These are phyloP conservation scores for Stichodactyla mertensii DNA, from an alignment of 64 coral and sea anemone species.

Conservation along the genomic window DNA sequence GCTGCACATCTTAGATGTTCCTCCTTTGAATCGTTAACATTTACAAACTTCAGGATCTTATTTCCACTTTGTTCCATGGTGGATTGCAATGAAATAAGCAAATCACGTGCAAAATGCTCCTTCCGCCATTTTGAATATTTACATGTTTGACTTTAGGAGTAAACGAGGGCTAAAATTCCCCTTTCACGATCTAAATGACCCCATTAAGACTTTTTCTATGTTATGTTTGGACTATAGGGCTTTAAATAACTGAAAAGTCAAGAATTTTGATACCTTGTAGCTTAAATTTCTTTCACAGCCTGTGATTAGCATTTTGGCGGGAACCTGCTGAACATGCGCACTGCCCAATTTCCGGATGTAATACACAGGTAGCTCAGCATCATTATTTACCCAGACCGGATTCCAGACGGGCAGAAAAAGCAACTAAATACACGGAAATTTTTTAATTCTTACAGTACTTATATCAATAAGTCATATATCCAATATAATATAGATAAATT, in stretches of 20 bases:
- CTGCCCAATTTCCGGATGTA: not conserved
- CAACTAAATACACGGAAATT: not conserved
- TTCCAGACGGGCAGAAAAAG: not conserved
- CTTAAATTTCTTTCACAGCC: not conserved
- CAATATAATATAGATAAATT: too few species aligned
- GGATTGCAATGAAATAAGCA: not conserved
- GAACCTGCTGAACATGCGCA: constrained; percentile 73
- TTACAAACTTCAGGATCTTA: constrained; percentile 72
- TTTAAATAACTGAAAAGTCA: not conserved
- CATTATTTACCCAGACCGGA: not conserved
- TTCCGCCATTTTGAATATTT: constrained; percentile 62
- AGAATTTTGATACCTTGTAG: not conserved
- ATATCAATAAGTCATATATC: not conserved
- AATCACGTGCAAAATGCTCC: not conserved
- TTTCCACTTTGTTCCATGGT: not conserved
- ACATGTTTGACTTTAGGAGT: not conserved
- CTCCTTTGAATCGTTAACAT: constrained; percentile 38
- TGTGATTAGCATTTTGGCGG: constrained; percentile 48
- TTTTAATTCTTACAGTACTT: not conserved
- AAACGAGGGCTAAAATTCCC: not conserved
- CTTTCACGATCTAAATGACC: not conserved
- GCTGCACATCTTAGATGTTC: constrained; percentile 40
- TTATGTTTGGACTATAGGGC: not conserved
- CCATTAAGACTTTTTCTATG: not conserved
- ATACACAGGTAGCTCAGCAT: not conserved